These are phyloP conservation scores for Drosophila barbarae DNA, from an alignment of 2,888 invertebrate genomes.

Conservation along the genomic window DNA sequence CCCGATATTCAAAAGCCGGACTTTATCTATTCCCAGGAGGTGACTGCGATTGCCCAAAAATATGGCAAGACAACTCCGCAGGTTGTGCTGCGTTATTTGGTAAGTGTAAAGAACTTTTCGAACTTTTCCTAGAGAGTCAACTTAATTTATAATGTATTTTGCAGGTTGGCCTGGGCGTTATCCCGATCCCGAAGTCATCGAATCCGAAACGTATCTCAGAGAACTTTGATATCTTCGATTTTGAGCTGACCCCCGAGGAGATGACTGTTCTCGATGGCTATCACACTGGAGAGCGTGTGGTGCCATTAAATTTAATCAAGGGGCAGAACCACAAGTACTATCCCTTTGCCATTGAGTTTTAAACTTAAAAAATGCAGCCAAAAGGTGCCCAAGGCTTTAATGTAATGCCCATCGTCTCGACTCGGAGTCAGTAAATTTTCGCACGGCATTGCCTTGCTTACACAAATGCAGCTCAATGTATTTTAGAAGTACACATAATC, in stretches of 20 bases:
- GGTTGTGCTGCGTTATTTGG: slow-evolving; percentile 84
- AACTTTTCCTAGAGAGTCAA: neutral
- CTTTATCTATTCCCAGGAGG: slow-evolving; percentile 81
- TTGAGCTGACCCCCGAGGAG: slow-evolving; percentile 81
- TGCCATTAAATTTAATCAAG: slow-evolving; percentile 71
- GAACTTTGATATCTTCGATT: slow-evolving; percentile 83
- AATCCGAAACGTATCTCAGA: slow-evolving; percentile 80
- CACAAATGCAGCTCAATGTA: neutral
- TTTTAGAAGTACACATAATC: slow-evolving; percentile 2
- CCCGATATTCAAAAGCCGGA: slow-evolving; percentile 79
- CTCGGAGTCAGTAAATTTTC: too few species aligned
- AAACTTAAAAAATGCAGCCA: slow-evolving; percentile 2
- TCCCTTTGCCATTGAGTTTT: slow-evolving; percentile 78
- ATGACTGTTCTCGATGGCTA: slow-evolving; percentile 80
- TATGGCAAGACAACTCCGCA: slow-evolving; percentile 85
- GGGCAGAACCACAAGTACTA: slow-evolving; percentile 78
- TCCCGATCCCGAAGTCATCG: slow-evolving; percentile 83
- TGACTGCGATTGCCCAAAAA: slow-evolving; percentile 82
- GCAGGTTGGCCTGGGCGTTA: slow-evolving; percentile 81
- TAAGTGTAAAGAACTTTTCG: slow-evolving; percentile 58
- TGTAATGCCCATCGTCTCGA: neutral
- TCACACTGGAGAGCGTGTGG: slow-evolving; percentile 78
- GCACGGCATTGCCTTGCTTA: neutral
- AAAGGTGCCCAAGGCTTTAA: neutral
- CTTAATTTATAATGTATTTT: neutral